These are phyloP conservation scores for Prolemur simus DNA, from an alignment of 2,113 vertebrate species.

Conservation along the genomic window DNA sequence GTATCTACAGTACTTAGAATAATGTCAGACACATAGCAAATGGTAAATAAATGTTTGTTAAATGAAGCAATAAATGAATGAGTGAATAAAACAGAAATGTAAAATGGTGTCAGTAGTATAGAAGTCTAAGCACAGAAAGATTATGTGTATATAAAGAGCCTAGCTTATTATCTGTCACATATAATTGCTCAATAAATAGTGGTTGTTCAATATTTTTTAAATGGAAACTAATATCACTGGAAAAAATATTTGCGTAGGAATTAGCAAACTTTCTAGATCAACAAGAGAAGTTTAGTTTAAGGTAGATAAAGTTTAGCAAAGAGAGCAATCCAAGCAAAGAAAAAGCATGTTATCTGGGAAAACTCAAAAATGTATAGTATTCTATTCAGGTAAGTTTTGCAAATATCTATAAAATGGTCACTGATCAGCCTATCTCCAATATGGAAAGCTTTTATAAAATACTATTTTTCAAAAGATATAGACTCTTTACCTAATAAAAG, in stretches of 20 bases:
- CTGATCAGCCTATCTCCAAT: not conserved
- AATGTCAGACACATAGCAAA: not conserved
- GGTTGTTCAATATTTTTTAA: not conserved
- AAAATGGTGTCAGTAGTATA: not conserved
- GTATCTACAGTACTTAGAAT: not conserved
- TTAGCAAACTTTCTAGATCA: not conserved
- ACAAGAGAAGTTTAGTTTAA: not conserved
- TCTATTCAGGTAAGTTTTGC: not conserved
- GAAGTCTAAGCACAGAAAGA: not conserved
- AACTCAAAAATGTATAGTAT: not conserved
- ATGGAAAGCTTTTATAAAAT: not conserved
- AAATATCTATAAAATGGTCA: not conserved
- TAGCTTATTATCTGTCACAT: not conserved
- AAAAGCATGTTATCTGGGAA: not conserved
- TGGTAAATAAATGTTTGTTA: not conserved
- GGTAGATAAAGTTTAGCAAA: not conserved
- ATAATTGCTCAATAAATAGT: not conserved
- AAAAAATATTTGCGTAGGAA: not conserved
- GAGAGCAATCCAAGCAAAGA: not conserved
- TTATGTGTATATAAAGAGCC: not conserved
- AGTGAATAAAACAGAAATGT: not conserved
- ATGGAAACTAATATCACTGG: not conserved
- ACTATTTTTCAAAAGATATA: not conserved
- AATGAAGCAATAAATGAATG: not conserved
- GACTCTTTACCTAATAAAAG: constrained; percentile 1